Evolutionary conservation across 2,113 vertebrate genomes (phyloP).

Genomic region (Canis aureus): DNA sequence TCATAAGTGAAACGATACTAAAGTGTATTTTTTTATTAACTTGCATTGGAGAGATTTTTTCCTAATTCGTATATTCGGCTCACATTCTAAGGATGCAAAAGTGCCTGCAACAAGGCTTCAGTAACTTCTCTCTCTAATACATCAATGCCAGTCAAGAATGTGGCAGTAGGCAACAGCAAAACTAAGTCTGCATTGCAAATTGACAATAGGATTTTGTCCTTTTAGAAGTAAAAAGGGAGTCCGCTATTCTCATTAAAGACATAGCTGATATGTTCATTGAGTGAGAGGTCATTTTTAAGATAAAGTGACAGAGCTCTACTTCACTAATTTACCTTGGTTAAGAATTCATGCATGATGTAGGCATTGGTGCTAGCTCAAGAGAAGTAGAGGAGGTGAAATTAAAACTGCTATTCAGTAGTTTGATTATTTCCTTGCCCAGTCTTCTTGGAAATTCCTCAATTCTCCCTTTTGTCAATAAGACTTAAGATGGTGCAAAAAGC

Average conservation of each 20-base stretch:
- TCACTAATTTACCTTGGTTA: neutral
- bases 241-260: conserved; percentile 27
- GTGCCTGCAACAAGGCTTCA: neutral
- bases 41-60: conserved; percentile 10
- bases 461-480: neutral
- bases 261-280: neutral
- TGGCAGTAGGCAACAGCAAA: neutral
- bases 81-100: conserved; percentile 15
- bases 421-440: neutral
- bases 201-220: conserved; percentile 9
- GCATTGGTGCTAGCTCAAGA: neutral
- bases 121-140: neutral
- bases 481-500: neutral
- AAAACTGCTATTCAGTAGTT: neutral
- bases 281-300: neutral
- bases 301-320: neutral
- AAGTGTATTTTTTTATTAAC: conserved; percentile 49
- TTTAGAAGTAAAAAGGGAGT: neutral
- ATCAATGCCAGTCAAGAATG: conserved; percentile 39
- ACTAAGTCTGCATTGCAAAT: conserved; percentile 9
- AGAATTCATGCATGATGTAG: neutral
- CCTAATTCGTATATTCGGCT: conserved; percentile 44
- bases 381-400: neutral
- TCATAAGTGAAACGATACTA: conserved; percentile 59
- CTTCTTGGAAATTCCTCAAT: neutral